Conservation (phyloP, 2,113 vertebrate genomes). For the Phyllostomus hastatus region DNA sequence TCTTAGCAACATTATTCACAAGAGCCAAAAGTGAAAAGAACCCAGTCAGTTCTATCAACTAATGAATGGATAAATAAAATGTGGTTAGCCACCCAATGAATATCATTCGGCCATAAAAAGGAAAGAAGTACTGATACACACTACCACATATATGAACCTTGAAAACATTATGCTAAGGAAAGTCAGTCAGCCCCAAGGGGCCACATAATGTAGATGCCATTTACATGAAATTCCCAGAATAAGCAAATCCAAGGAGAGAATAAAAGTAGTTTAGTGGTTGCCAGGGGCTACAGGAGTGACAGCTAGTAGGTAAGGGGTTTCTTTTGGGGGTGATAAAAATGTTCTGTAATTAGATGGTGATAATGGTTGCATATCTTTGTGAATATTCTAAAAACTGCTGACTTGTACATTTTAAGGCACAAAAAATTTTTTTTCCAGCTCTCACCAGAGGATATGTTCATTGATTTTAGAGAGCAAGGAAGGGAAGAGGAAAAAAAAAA, state of each 20-base stretch:
- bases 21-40: not conserved
- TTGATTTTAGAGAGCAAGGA: too few relatives aligned
- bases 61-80: not conserved
- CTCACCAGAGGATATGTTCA: too few relatives aligned
- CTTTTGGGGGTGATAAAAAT: constrained; percentile 5
- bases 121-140: not conserved
- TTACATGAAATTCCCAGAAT: not conserved
- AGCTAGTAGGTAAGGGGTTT: not conserved
- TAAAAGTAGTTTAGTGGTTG: not conserved
- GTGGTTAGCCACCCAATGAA: not conserved
- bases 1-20: not conserved
- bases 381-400: not conserved
- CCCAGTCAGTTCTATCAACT: not conserved
- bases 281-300: not conserved
- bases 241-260: not conserved
- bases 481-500: too few relatives aligned
- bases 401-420: not conserved
- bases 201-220: not conserved
- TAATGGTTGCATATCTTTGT: not conserved
- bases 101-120: not conserved
- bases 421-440: too few relatives aligned
- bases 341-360: not conserved
- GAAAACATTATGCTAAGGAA: constrained; percentile 9
- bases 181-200: not conserved
- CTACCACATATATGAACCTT: not conserved